A percentile compares a stretch with the other conserved stretches of the same genome.
phyloP scores from a whole-genome alignment of 2,888 invertebrate genomes.

The Dryomyza anilis region DNA sequence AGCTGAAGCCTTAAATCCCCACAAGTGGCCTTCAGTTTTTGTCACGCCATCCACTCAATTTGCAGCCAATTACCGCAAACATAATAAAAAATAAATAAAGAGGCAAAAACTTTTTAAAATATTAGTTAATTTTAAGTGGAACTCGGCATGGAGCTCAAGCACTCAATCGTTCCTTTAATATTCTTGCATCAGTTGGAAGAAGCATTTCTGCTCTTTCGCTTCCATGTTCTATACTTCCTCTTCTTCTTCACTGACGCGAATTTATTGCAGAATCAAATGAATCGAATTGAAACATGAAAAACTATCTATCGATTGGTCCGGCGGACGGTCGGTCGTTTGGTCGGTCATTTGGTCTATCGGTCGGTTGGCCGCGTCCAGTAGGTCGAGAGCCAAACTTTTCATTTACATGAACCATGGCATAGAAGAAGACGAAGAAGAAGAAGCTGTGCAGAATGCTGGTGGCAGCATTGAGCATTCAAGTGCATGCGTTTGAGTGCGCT shows the following conservation, averaged over 20 bases:
- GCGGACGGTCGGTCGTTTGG: too few relatives aligned
- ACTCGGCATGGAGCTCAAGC: too few relatives aligned
- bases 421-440: not conserved
- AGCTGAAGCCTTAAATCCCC: too few relatives aligned
- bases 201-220: not conserved
- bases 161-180: too few relatives aligned
- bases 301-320: not conserved
- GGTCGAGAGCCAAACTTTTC: not conserved
- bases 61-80: slow-evolving; percentile 3
- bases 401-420: not conserved
- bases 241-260: not conserved
- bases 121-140: too few relatives aligned
- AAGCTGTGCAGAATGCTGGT: not conserved
- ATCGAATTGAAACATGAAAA: not conserved
- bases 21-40: too few relatives aligned
- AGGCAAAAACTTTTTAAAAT: too few relatives aligned
- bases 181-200: too few relatives aligned
- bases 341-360: too few relatives aligned
- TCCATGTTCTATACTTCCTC: not conserved
- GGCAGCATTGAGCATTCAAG: slow-evolving; percentile 1
- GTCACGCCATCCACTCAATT: too few relatives aligned
- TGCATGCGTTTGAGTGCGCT: not conserved
- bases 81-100: too few relatives aligned
- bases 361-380: not conserved
- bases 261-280: slow-evolving; percentile 6